A percentile compares a stretch with the other conserved stretches of the same genome.
phyloP scores from a whole-genome alignment of 1,140 invertebrate species.

The Drosophila ironensis region DNA sequence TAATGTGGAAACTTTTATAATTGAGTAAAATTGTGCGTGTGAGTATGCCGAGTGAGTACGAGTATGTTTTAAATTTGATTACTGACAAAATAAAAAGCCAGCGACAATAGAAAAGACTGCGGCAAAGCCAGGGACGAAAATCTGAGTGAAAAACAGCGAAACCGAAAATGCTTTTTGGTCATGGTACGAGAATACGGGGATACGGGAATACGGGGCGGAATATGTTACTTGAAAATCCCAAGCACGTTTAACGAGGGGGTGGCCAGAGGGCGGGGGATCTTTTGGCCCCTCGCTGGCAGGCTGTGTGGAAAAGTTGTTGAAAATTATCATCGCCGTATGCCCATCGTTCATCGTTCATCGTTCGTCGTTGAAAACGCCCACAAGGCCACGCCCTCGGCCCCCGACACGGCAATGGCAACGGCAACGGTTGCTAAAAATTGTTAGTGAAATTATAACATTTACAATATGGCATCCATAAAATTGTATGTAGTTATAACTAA shows the following conservation, averaged over 20 bases:
- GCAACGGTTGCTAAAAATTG: slow-evolving; percentile 53
- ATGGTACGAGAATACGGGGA: neutral
- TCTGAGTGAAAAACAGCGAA: slow-evolving; percentile 28
- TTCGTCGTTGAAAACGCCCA: neutral
- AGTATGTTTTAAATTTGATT: slow-evolving; percentile 76
- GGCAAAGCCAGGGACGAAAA: neutral
- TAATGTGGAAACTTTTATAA: slow-evolving; percentile 82
- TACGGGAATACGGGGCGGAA: neutral
- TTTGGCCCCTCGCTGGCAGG: slow-evolving; percentile 10
- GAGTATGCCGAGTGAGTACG: neutral
- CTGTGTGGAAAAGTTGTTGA: slow-evolving; percentile 65
- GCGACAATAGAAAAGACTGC: slow-evolving; percentile 12
- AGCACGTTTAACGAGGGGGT: slow-evolving; percentile 67
- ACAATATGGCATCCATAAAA: slow-evolving; percentile 74
- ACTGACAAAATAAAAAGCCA: slow-evolving; percentile 55
- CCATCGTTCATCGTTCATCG: slow-evolving; percentile 28
- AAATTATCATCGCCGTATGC: slow-evolving; percentile 62
- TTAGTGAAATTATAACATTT: slow-evolving; percentile 80
- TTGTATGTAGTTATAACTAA: slow-evolving; percentile 80
- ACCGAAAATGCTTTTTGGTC: slow-evolving; percentile 48
- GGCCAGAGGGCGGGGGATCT: neutral
- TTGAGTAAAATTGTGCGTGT: slow-evolving; percentile 77
- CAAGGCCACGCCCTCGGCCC: neutral
- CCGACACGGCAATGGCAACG: neutral
- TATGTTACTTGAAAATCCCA: slow-evolving; percentile 57